Conservation (phyloP, 2,797 vertebrate genomes). For the Crocodylus rhombifer region DNA sequence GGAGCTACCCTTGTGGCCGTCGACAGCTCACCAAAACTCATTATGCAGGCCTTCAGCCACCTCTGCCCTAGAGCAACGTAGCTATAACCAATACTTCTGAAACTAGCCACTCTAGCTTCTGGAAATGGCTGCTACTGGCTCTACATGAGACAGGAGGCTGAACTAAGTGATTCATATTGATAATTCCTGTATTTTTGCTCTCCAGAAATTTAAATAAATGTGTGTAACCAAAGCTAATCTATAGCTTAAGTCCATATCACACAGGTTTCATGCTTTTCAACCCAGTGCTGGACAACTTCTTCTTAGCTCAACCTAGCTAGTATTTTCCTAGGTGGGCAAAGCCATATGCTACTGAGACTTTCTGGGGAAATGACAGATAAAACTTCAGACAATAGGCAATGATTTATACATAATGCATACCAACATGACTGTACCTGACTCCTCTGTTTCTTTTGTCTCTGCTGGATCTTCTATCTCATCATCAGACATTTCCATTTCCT, state of each 20-base stretch:
- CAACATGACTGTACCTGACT: conserved; percentile 80
- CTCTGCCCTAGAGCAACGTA: too few species aligned
- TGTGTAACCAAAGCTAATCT: background rate
- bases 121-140: background rate
- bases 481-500: conserved; percentile 99
- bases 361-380: background rate
- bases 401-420: background rate
- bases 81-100: too few species aligned
- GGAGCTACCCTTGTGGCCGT: too few species aligned
- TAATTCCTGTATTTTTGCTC: background rate
- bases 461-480: conserved; percentile 91
- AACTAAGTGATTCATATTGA: background rate
- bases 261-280: background rate
- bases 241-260: background rate
- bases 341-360: background rate
- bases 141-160: background rate
- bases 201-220: background rate
- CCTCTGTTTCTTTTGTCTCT: conserved; percentile 91
- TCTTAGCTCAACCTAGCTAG: background rate
- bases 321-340: background rate
- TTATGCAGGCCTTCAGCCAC: too few species aligned
- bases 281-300: background rate
- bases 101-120: too few species aligned
- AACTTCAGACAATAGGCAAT: background rate
- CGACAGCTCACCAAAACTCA: too few species aligned